Base-by-base conservation (phyloP, 2,797 vertebrate species). In the Picus viridis region DNA sequence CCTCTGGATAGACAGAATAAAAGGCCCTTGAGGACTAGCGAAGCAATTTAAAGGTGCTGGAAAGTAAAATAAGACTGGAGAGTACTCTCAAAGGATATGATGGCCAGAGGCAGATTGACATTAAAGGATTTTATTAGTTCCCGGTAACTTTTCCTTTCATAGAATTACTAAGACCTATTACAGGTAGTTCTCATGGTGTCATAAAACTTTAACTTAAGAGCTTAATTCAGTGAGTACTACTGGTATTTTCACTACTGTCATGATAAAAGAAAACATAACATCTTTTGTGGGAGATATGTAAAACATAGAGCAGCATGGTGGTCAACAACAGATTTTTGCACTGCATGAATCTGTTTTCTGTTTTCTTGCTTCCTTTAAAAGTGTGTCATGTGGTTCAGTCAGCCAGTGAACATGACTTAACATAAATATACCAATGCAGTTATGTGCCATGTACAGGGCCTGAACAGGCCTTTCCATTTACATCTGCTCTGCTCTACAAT, bases 1-100 rank as follows among this genome's bases (percentile, higher is more conserved):
- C 12, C 12, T 29, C 24, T 57, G 27, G 5, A 53, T 3, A 2
- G 36, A 13, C 30, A 77, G 8, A 18, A 87, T 22, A 57, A 39
- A 86, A 16, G 12, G 39, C 13, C 10, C 0, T 0, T 14, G 7
- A 13, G 15, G 73, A 67, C 15, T 61, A 18, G 6, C 27, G 43
- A 87, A 90, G 34, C 58, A 82, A 39, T 7, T 10, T 34, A 56
- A 84, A 70, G 6, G 19, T 76, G 6, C 17, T 49, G 4, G 4
- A 29, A 72, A 43, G 6, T 36, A 56, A 65, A 64, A 20, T 51
- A 54, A 82, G 4, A 39, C 18, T 15, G 29, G 13, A 75, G 7
- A 51, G 58, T 51, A 43, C 8, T 8, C 5, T 76, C 24, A 57
- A 73, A 85, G 18, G 4, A 61, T 53, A 26, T 32, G 10, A 8